Conservation (phyloP, 2,888 invertebrate genomes). For the Tortricodes alternella region DNA sequence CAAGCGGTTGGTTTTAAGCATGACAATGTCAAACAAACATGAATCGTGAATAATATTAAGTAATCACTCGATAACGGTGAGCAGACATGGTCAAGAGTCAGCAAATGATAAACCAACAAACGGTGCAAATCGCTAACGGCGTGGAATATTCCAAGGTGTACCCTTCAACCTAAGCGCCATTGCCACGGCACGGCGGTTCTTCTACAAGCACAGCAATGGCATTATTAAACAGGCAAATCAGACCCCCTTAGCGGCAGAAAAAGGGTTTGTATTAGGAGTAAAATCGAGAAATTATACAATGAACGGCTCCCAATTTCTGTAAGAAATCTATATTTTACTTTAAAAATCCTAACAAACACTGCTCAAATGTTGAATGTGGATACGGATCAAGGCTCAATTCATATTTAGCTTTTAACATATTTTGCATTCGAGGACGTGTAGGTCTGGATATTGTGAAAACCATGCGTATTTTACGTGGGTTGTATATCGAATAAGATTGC, state of each 20-base stretch:
- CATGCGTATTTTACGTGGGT: slow-evolving; percentile 18
- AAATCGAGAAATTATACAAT: too few species aligned
- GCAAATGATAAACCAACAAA: slow-evolving; percentile 30
- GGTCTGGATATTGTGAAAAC: neutral
- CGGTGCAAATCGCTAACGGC: slow-evolving; percentile 17
- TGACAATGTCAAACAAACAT: slow-evolving; percentile 8
- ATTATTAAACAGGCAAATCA: too few species aligned
- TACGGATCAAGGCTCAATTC: too few species aligned
- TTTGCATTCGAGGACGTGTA: neutral
- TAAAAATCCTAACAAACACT: too few species aligned
- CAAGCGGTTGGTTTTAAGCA: slow-evolving; percentile 10
- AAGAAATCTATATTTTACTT: too few species aligned
- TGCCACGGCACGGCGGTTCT: too few species aligned
- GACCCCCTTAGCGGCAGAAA: too few species aligned
- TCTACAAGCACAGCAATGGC: too few species aligned
- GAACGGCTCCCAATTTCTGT: too few species aligned
- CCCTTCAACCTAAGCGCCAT: neutral
- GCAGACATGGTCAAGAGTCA: slow-evolving; percentile 27
- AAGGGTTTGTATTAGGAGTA: too few species aligned
- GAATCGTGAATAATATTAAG: slow-evolving; percentile 22
- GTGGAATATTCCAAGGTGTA: slow-evolving; percentile 19
- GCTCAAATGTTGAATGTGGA: too few species aligned
- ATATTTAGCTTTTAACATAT: too few species aligned
- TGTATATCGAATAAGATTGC: slow-evolving; percentile 5
- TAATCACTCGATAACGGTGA: slow-evolving; percentile 18